A percentile compares a stretch with the other conserved stretches of the same genome.
Conservation (phyloP, 2,888 invertebrate species). For the Pristionchus japonicus region DNA sequence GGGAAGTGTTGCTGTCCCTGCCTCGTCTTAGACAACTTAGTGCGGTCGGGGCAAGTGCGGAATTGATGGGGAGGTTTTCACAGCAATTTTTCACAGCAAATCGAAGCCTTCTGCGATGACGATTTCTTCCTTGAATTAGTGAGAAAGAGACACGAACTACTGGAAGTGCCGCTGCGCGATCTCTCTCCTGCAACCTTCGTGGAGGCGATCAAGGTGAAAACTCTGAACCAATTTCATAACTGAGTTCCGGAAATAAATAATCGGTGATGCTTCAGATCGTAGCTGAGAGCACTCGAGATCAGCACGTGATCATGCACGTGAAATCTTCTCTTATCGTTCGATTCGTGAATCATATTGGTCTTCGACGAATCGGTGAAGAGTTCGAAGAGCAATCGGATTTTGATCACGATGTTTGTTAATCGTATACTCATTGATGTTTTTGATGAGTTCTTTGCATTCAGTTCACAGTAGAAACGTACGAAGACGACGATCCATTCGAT, state of each 20-base stretch:
- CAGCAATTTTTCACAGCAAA: neutral
- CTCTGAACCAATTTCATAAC: too few species aligned
- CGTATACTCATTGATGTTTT: too few species aligned
- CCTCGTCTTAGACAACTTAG: neutral
- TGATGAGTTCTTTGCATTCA: neutral
- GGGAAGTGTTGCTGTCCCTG: neutral
- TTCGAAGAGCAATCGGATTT: neutral
- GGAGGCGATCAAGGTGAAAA: neutral
- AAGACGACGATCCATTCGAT: neutral
- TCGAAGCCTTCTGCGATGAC: neutral
- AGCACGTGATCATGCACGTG: neutral
- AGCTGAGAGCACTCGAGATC: neutral
- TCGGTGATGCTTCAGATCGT: neutral
- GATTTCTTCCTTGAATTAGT: neutral
- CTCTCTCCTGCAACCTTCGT: neutral
- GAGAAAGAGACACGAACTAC: neutral
- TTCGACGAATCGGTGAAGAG: neutral
- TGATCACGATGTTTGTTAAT: neutral
- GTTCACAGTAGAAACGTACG: neutral
- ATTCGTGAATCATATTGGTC: neutral
- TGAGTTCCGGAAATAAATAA: neutral
- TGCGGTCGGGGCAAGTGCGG: neutral
- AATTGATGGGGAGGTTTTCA: too few species aligned
- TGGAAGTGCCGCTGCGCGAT: neutral
- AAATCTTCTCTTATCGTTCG: neutral